phyloP scores from a whole-genome alignment of 2,113 vertebrate genomes.

The Tor tambroides region DNA sequence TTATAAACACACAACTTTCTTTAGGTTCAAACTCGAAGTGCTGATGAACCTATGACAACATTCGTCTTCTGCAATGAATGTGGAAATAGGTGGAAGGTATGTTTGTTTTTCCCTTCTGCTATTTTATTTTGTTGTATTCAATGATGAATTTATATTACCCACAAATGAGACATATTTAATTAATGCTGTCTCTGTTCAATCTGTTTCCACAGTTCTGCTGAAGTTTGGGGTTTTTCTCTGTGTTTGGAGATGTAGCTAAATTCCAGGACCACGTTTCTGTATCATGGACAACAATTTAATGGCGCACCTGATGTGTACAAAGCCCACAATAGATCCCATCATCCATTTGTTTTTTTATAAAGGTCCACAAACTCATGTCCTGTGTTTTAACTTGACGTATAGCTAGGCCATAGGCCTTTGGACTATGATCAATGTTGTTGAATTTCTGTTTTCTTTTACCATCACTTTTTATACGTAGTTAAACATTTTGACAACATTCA shows the following conservation, averaged over 20 bases:
- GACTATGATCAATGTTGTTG: slow-evolving; percentile 82
- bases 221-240: slow-evolving; percentile 58
- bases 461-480: slow-evolving; percentile 91
- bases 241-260: slow-evolving; percentile 71
- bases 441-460: slow-evolving; percentile 82
- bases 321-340: slow-evolving; percentile 64
- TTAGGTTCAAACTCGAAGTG: slow-evolving; percentile 96
- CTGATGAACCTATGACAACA: slow-evolving; percentile 99
- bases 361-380: slow-evolving; percentile 77
- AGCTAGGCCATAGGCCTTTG: slow-evolving; percentile 76
- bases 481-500: slow-evolving; percentile 81
- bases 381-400: slow-evolving; percentile 79
- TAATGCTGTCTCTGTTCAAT: not conserved
- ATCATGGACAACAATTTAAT: slow-evolving; percentile 65
- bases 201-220: slow-evolving; percentile 76
- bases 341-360: slow-evolving; percentile 71
- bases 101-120: slow-evolving; percentile 2
- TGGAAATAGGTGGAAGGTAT: slow-evolving; percentile 99
- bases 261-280: slow-evolving; percentile 74
- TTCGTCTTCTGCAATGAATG: slow-evolving; percentile 97
- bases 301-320: slow-evolving; percentile 68
- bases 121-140: not conserved
- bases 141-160: not conserved
- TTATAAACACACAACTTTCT: not conserved
- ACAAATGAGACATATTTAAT: not conserved